Evolutionary conservation across 2,888 invertebrate species (phyloP), one percentile per base, ranked within the genome.

Genomic region (Pachliopta kotzebuea): DNA sequence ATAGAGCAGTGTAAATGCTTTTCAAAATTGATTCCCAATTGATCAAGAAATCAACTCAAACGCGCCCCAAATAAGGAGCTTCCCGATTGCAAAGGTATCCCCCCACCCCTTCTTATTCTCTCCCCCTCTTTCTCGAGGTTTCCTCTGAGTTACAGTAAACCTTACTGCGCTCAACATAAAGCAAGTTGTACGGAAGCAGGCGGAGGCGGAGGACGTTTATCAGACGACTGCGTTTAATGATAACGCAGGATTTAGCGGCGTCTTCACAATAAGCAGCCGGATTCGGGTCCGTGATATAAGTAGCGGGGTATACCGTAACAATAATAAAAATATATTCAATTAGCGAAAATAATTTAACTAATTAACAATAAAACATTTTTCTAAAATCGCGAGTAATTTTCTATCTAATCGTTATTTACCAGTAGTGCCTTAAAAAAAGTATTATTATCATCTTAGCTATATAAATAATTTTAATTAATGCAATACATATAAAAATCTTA

Each of bases 211-310:
- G 75, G 76, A 81, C 77, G 80, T 79, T 83, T 84, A 83, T 83
- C 72, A 77, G 77, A 68, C 75, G 79, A 79, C 78, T 81, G 79
- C 74, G 78, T 78, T 74, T 79, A 77, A 74, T 75, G 83, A 84
- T 84, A 85, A 81, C 78, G 76, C 73, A 73, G 81, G 81, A 83
- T 83, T 83, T 81, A 79, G 78, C 79, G 74, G 74, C 75, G 76
- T 76, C 74, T 74, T 73, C 75, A 75, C 76, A 80, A 82, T 82
- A 77, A 79, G 75, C 70, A 77, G 73, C 76, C 65, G 78, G 80
- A 79, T 79, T 73, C 76, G 74, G 76, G 76, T 62, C 67, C 66
- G 65, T 21, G 45, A 14, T 42, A 26, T 20, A 31, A 31, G 31
- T n/a, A 49, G 37, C 14, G 14, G 17, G 37, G 14, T 9, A 14